phyloP scores from a whole-genome alignment of 2,797 vertebrate genomes.

The Sebastes nivosus region DNA sequence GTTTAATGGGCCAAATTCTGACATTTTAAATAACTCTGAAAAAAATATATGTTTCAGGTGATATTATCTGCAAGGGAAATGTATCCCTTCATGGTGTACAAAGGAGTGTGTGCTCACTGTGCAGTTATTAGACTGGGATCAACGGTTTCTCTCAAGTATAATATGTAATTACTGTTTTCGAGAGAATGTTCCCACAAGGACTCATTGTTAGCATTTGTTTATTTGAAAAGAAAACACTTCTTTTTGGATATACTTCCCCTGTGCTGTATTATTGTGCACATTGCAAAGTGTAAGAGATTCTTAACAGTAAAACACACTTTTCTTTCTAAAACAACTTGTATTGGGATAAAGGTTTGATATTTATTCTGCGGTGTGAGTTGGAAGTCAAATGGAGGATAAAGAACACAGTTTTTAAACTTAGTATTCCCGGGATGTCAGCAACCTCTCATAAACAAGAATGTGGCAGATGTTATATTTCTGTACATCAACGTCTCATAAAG shows the following conservation, averaged over 20 bases:
- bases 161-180: neutral
- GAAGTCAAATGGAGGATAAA: conserved; percentile 8
- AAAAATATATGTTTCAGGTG: neutral
- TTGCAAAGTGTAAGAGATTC: neutral
- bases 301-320: neutral
- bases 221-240: neutral
- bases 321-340: neutral
- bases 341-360: neutral
- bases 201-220: neutral
- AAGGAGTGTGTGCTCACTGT: neutral
- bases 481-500: conserved; percentile 5
- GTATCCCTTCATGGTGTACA: neutral
- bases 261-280: neutral
- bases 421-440: neutral
- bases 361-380: neutral
- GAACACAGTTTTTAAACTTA: neutral
- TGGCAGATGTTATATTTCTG: neutral
- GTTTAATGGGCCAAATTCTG: neutral
- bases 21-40: conserved; percentile 6
- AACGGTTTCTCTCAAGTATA: neutral
- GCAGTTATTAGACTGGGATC: neutral
- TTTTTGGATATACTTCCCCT: neutral
- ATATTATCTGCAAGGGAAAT: neutral
- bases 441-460: neutral
- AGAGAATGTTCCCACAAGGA: neutral